Conservation (phyloP, 2,888 invertebrate genomes). For the Epsilonema sp. region DNA sequence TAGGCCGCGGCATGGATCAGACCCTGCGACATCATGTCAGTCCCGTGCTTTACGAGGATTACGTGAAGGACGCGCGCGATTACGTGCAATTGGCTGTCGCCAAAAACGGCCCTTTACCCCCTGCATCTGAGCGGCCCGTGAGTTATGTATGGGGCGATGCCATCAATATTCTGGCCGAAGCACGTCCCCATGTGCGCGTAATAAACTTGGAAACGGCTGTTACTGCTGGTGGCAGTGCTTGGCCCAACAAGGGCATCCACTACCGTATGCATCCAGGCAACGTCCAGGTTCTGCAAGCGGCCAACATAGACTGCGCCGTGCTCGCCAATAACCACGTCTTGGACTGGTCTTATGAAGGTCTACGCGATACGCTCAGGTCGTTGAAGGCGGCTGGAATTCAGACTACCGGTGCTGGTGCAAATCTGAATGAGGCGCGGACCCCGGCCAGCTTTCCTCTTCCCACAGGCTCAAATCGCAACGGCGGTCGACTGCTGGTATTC, state of each 20-base stretch:
- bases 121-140: not conserved
- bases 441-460: constrained; percentile 10
- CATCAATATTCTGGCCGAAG: not conserved
- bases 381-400: constrained; percentile 9
- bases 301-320: constrained; percentile 12
- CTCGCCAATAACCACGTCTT: constrained; percentile 13
- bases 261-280: constrained; percentile 15
- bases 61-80: constrained; percentile 9
- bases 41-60: constrained; percentile 12
- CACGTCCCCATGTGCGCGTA: constrained; percentile 1
- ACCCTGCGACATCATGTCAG: constrained; percentile 10
- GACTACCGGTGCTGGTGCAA: constrained; percentile 6
- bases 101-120: constrained; percentile 12
- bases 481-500: constrained; percentile 12
- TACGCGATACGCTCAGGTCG: constrained; percentile 11
- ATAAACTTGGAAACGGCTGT: constrained; percentile 9
- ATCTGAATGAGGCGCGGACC: constrained; percentile 8
- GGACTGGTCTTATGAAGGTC: constrained; percentile 12
- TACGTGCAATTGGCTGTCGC: constrained; percentile 11
- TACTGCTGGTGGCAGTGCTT: constrained; percentile 9
- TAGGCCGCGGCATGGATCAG: constrained; percentile 14
- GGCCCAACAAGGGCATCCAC: constrained; percentile 13
- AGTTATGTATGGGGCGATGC: constrained; percentile 8
- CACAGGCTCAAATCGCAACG: no score
- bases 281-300: constrained; percentile 9